These are phyloP conservation scores for Euura lappo DNA, from an alignment of 1,140 invertebrate genomes.

Conservation along the genomic window DNA sequence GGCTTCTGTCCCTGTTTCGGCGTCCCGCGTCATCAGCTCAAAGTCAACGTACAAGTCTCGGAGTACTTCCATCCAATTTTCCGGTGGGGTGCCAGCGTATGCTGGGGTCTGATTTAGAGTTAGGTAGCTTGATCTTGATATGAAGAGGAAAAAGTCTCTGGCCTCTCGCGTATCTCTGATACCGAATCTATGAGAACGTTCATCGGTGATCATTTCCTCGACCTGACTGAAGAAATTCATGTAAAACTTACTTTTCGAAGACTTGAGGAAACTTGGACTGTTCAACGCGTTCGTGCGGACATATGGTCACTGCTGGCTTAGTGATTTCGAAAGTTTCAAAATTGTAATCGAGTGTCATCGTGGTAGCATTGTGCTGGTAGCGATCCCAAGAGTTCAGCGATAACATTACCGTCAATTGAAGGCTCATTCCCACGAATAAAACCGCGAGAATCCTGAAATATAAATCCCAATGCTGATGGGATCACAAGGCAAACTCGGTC, in stretches of 20 bases:
- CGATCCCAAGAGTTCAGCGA: conserved; percentile 33
- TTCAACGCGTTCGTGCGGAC: conserved; percentile 22
- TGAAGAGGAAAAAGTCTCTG: conserved; percentile 32
- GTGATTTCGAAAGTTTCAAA: conserved; percentile 21
- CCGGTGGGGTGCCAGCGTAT: conserved; percentile 20
- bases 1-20: no score
- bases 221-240: no score
- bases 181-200: conserved; percentile 23
- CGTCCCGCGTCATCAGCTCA: background rate
- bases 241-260: conserved; percentile 29
- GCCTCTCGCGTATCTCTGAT: conserved; percentile 31
- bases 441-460: conserved; percentile 25
- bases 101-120: conserved; percentile 22
- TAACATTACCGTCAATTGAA: conserved; percentile 22
- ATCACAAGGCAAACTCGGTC: no score
- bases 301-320: conserved; percentile 27
- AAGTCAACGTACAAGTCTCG: conserved; percentile 28
- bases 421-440: conserved; percentile 21
- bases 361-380: conserved; percentile 28
- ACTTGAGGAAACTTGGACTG: conserved; percentile 22
- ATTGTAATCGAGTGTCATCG: conserved; percentile 23
- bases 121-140: conserved; percentile 25
- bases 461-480: no score
- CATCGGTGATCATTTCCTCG: no score
- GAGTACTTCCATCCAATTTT: conserved; percentile 31